Evolutionary conservation across 2,113 vertebrate genomes (phyloP).

Genomic region (Lagopus muta): DNA sequence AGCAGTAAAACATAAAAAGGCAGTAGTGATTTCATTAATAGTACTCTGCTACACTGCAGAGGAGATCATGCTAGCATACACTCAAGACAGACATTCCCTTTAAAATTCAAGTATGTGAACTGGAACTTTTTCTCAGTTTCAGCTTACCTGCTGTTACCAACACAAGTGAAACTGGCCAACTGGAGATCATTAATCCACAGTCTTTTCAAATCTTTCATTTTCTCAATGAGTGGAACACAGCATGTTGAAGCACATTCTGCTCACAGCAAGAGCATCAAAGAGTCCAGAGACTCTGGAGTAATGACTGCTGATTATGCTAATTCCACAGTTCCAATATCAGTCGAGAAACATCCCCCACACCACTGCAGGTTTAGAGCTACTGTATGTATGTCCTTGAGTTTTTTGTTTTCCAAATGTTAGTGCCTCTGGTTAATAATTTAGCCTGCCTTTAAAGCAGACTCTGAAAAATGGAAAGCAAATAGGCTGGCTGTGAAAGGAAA

Average conservation of each 20-base stretch:
- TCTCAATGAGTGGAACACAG: conserved; percentile 22
- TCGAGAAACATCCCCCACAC: background rate
- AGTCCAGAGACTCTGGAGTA: conserved; percentile 5
- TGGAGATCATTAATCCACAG: background rate
- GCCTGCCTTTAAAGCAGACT: background rate
- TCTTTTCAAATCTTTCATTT: conserved; percentile 9
- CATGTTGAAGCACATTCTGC: background rate
- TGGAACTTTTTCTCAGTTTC: background rate
- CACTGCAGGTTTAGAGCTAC: background rate
- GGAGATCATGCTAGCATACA: background rate
- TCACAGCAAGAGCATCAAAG: conserved; percentile 1
- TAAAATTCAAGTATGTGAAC: conserved; percentile 30
- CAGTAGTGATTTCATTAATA: conserved; percentile 24
- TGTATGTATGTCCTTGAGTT: conserved; percentile 8
- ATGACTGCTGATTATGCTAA: conserved; percentile 42
- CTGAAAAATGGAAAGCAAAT: conserved; percentile 27
- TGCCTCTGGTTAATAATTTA: background rate
- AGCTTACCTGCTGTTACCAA: conserved; percentile 16
- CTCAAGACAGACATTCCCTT: background rate
- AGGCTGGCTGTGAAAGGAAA: background rate
- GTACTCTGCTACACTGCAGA: background rate
- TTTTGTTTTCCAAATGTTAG: conserved; percentile 5
- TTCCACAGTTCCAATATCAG: background rate
- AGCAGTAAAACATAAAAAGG: conserved; percentile 41
- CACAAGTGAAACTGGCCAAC: conserved; percentile 17